phyloP scores from a whole-genome alignment of 2,888 invertebrate genomes.

The Barypeithes pellucidus region DNA sequence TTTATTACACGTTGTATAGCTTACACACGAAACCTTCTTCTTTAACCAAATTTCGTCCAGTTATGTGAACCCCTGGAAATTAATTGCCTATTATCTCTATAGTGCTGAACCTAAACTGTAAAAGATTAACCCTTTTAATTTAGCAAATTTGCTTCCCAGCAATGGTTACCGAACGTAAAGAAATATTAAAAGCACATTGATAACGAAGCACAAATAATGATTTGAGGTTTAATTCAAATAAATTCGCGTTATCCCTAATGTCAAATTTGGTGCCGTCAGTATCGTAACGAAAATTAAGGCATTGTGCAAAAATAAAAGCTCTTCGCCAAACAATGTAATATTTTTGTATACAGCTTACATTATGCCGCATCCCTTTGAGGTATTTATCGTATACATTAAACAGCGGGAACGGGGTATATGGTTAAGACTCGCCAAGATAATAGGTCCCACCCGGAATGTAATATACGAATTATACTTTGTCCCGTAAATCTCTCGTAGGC shows the following conservation, averaged over 20 bases:
- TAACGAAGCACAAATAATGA: background rate
- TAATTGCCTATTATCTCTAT: background rate
- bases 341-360: conserved; percentile 44
- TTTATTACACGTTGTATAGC: too few relatives aligned
- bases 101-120: background rate
- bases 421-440: conserved; percentile 54
- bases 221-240: background rate
- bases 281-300: conserved; percentile 11
- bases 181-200: background rate
- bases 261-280: background rate
- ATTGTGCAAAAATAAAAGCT: conserved; percentile 25
- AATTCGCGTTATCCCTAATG: background rate
- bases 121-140: background rate
- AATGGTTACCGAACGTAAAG: background rate
- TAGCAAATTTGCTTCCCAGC: background rate
- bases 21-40: background rate
- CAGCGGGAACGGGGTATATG: conserved; percentile 50
- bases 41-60: background rate
- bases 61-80: background rate
- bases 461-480: conserved; percentile 67
- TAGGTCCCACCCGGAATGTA: conserved; percentile 64
- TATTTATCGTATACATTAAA: conserved; percentile 53
- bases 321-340: conserved; percentile 30
- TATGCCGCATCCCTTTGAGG: conserved; percentile 48
- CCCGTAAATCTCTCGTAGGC: conserved; percentile 68